A percentile compares a stretch with the other conserved stretches of the same genome.
These are phyloP conservation scores for Siphlonurus alternatus DNA, from an alignment of 2,888 invertebrate genomes.

Conservation along the genomic window DNA sequence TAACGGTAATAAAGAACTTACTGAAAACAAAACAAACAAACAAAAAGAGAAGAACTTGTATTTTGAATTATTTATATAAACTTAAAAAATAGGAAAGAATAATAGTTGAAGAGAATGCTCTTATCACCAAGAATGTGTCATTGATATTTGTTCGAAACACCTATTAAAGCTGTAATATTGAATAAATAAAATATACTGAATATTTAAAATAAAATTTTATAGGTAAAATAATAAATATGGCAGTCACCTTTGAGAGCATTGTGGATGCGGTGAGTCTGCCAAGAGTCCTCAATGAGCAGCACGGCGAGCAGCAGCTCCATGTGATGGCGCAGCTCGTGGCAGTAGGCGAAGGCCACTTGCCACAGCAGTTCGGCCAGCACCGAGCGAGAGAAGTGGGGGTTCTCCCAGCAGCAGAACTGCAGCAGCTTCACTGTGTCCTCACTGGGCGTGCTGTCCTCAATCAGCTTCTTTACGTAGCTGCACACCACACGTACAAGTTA, in stretches of 20 bases:
- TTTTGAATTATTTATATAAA: background rate
- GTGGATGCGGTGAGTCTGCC: slow-evolving; percentile 89
- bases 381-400: slow-evolving; percentile 78
- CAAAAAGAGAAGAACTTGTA: background rate
- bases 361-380: slow-evolving; percentile 81
- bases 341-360: slow-evolving; percentile 77
- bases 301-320: slow-evolving; percentile 76
- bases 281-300: slow-evolving; percentile 82
- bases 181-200: too few species aligned
- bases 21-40: background rate
- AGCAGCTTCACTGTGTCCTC: slow-evolving; percentile 81
- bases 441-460: slow-evolving; percentile 82
- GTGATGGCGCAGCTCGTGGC: slow-evolving; percentile 84
- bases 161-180: too few species aligned
- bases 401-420: slow-evolving; percentile 94
- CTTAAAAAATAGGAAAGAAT: too few species aligned
- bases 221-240: background rate
- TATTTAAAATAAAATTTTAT: background rate
- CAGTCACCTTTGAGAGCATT: slow-evolving; percentile 70
- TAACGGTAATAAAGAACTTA: background rate
- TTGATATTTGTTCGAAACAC: too few species aligned
- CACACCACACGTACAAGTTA: too few species aligned
- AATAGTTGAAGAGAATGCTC: too few species aligned
- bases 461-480: slow-evolving; percentile 84
- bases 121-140: too few species aligned